A percentile compares a stretch with the other conserved stretches of the same genome.
Evolutionary conservation across 1,140 invertebrate genomes (phyloP).

Genomic region (Arion vulgaris): DNA sequence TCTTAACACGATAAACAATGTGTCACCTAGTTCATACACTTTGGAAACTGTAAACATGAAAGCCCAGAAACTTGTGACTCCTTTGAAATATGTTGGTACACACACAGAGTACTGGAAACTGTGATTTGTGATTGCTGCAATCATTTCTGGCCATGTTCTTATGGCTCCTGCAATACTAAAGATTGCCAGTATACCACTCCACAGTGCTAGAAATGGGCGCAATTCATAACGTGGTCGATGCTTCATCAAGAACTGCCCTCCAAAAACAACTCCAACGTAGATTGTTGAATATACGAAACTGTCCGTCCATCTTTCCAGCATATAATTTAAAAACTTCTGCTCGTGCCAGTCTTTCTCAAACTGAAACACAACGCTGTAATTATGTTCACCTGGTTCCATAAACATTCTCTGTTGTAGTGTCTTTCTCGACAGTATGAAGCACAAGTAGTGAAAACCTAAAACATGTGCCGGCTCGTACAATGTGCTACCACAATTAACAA

Average conservation of each 20-base stretch:
- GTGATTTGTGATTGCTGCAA: conserved; percentile 87
- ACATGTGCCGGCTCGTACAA: not conserved
- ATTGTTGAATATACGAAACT: conserved; percentile 85
- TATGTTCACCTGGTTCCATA: conserved; percentile 68
- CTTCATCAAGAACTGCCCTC: conserved; percentile 93
- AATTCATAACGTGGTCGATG: conserved; percentile 90
- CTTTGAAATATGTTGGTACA: conserved; percentile 74
- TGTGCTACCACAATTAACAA: not conserved
- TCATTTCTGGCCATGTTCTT: conserved; percentile 79
- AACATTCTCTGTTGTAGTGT: not conserved
- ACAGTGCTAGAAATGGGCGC: conserved; percentile 85
- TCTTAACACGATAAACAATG: conserved; percentile 94
- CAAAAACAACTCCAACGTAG: conserved; percentile 95
- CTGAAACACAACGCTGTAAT: conserved; percentile 94
- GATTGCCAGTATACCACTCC: conserved; percentile 92
- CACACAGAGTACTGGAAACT: conserved; percentile 96
- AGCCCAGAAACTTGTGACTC: conserved; percentile 85
- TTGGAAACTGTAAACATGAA: conserved; percentile 93
- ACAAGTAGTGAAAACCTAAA: no score
- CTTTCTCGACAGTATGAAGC: conserved; percentile 7
- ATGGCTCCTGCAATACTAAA: conserved; percentile 94
- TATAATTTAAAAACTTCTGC: conserved; percentile 89
- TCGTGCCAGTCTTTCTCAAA: conserved; percentile 95
- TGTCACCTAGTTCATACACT: conserved; percentile 95
- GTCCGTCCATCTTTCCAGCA: conserved; percentile 94